Evolutionary conservation across 2,113 vertebrate genomes (phyloP).

Genomic region (Notothenia coriiceps): DNA sequence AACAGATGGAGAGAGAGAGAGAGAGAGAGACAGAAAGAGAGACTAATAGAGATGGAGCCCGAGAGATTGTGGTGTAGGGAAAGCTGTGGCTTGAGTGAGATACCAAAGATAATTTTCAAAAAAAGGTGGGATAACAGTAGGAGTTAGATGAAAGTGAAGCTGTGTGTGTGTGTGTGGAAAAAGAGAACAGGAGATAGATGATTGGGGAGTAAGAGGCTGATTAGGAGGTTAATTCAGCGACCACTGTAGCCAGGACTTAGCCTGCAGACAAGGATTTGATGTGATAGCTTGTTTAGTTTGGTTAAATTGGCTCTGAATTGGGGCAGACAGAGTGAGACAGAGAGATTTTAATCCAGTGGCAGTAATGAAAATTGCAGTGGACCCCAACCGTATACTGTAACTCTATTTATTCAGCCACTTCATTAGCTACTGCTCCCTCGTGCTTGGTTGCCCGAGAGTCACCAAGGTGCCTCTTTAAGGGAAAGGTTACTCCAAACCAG

Average conservation of each 20-base stretch:
- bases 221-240: conserved; percentile 77
- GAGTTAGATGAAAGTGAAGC: conserved; percentile 45
- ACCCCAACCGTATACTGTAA: conserved; percentile 72
- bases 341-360: conserved; percentile 73
- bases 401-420: conserved; percentile 77
- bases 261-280: conserved; percentile 75
- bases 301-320: conserved; percentile 76
- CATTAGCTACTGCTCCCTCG: conserved; percentile 69
- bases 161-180: conserved; percentile 43
- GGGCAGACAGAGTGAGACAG: conserved; percentile 70
- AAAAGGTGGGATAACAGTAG: conserved; percentile 53
- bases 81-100: conserved; percentile 61
- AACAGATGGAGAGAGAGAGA: conserved; percentile 45
- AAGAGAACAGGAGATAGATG: conserved; percentile 62
- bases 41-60: conserved; percentile 60
- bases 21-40: conserved; percentile 42
- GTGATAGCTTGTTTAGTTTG: conserved; percentile 84
- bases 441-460: conserved; percentile 59
- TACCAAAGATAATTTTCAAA: conserved; percentile 55
- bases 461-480: conserved; percentile 73
- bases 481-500: conserved; percentile 80
- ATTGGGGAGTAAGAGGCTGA: conserved; percentile 62
- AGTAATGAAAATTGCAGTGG: conserved; percentile 78
- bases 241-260: conserved; percentile 66
- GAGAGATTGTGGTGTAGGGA: conserved; percentile 58